Percentiles rank a stretch among this genome's conserved stretches.
Evolutionary conservation across 2,888 invertebrate genomes (phyloP).

Genomic region (Melangyna quadrimaculata): DNA sequence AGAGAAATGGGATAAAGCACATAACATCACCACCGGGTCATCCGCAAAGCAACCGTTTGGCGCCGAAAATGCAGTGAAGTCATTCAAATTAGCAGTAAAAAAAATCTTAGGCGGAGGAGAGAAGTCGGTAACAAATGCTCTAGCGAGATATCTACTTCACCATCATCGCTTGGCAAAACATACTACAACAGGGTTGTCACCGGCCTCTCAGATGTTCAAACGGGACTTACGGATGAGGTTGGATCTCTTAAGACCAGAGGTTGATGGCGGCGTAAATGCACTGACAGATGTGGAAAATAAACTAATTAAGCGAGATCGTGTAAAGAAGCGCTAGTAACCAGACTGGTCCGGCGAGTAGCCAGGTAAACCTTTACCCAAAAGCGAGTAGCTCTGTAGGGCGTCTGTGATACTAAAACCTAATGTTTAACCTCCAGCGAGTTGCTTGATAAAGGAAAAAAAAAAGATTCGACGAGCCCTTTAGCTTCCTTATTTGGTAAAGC

Average conservation of each 20-base stretch:
- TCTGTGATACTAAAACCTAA: too few relatives aligned
- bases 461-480: too few relatives aligned
- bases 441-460: too few relatives aligned
- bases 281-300: neutral
- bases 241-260: neutral
- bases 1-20: slow-evolving; percentile 9
- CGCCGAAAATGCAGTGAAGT: neutral
- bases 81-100: neutral
- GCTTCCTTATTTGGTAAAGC: too few relatives aligned
- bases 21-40: slow-evolving; percentile 12
- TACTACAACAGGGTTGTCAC: neutral
- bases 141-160: slow-evolving; percentile 2
- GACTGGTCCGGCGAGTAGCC: too few relatives aligned
- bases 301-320: neutral
- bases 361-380: too few relatives aligned
- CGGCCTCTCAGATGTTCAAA: neutral
- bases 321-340: too few relatives aligned
- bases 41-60: slow-evolving; percentile 16
- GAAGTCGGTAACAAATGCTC: neutral
- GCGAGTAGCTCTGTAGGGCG: too few relatives aligned
- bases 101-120: neutral
- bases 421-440: too few relatives aligned
- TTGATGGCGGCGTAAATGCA: neutral
- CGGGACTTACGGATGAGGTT: slow-evolving; percentile 1
- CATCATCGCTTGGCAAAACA: slow-evolving; percentile 6